These are phyloP conservation scores for Caenorhabditis briggsae DNA, from an alignment of 1,140 invertebrate genomes.

Conservation along the genomic window DNA sequence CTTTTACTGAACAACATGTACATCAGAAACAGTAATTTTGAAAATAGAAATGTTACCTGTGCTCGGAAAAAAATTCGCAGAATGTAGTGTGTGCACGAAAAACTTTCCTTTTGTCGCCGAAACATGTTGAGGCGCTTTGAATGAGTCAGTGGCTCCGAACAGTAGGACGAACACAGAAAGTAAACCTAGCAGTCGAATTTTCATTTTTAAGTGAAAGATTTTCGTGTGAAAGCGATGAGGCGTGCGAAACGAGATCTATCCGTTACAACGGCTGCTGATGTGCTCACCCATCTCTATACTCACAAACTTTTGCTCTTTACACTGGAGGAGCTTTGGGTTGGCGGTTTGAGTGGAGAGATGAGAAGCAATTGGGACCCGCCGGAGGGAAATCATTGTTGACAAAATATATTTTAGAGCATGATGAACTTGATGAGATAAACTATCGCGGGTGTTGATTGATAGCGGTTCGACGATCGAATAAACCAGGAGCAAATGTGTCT, in stretches of 20 bases:
- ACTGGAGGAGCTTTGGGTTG: constrained; percentile 35
- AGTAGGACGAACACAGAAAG: background rate
- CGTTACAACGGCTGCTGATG: constrained; percentile 26
- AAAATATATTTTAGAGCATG: constrained; percentile 47
- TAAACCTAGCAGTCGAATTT: constrained; percentile 27
- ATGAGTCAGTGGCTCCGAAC: background rate
- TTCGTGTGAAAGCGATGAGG: constrained; percentile 47
- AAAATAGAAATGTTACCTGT: constrained; percentile 68
- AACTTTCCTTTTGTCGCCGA: constrained; percentile 73
- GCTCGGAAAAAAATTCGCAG: constrained; percentile 73
- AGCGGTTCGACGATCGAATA: background rate
- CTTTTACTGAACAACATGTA: constrained; percentile 69
- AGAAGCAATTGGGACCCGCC: background rate
- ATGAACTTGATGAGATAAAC: constrained; percentile 52
- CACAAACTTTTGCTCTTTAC: constrained; percentile 54
- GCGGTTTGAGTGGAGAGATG: constrained; percentile 14
- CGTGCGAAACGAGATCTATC: constrained; percentile 44
- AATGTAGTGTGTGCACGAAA: constrained; percentile 74
- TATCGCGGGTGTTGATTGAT: constrained; percentile 29
- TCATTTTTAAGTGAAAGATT: constrained; percentile 35
- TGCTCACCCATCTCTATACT: constrained; percentile 5
- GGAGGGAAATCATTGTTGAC: constrained; percentile 32
- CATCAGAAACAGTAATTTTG: background rate
- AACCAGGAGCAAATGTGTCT: background rate
- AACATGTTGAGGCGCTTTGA: constrained; percentile 57